Percentiles rank a stretch among this genome's conserved stretches.
These are phyloP conservation scores for Steinernema hermaphroditum DNA, from an alignment of 2,888 invertebrate genomes.

Conservation along the genomic window DNA sequence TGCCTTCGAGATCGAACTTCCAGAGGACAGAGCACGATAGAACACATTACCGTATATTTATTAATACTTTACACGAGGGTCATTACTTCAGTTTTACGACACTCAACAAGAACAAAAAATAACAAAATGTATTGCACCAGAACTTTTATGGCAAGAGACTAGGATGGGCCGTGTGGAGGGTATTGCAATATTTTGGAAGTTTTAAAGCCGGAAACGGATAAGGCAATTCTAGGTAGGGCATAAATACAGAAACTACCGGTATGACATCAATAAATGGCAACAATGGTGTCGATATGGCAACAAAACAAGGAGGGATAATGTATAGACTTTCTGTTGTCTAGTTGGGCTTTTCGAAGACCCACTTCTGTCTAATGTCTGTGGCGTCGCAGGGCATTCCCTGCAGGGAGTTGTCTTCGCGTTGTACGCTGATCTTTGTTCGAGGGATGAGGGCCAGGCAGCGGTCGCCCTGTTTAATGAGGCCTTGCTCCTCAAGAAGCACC, in stretches of 20 bases:
- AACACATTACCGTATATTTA: too few relatives aligned
- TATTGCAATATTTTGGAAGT: not conserved
- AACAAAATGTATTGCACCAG: not conserved
- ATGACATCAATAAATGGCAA: not conserved
- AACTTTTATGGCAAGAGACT: not conserved
- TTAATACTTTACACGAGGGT: too few relatives aligned
- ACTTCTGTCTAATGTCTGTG: slow-evolving; percentile 51
- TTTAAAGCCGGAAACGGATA: not conserved
- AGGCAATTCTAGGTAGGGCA: slow-evolving; percentile 3
- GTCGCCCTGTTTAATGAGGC: slow-evolving; percentile 34
- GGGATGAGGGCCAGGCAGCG: slow-evolving; percentile 44
- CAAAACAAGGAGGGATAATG: not conserved
- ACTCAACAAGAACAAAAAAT: too few relatives aligned
- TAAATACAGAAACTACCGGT: slow-evolving; percentile 21
- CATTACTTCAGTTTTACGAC: too few relatives aligned
- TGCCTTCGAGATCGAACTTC: too few relatives aligned
- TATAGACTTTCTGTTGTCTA: too few relatives aligned
- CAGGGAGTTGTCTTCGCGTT: slow-evolving; percentile 38
- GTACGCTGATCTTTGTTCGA: slow-evolving; percentile 43
- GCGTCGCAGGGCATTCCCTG: slow-evolving; percentile 49
- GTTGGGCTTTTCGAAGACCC: slow-evolving; percentile 46
- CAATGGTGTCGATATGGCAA: slow-evolving; percentile 13
- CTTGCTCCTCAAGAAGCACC: slow-evolving; percentile 18
- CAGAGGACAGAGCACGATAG: too few relatives aligned
- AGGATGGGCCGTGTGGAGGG: not conserved